These are phyloP conservation scores for Watsonalla binaria DNA, from an alignment of 2,888 invertebrate genomes.

Conservation along the genomic window DNA sequence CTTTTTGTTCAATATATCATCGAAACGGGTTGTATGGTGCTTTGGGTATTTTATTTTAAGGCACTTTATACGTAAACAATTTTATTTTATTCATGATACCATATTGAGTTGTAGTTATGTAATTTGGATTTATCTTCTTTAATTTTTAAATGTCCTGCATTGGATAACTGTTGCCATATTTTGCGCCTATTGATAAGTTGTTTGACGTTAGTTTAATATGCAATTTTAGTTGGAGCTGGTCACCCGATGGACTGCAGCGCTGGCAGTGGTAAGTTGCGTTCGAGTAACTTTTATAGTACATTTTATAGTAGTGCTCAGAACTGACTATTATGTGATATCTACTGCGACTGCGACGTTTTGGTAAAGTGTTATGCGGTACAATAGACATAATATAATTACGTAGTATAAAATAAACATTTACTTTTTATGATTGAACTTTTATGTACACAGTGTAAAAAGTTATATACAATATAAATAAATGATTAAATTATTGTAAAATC, in stretches of 20 bases:
- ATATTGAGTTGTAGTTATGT: background rate
- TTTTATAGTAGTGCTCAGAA: conserved; percentile 44
- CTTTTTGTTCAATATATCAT: conserved; percentile 4
- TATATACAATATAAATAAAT: conserved; percentile 27
- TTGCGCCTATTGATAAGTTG: background rate
- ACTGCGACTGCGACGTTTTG: conserved; percentile 26
- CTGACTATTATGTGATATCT: conserved; percentile 18
- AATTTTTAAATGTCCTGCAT: background rate
- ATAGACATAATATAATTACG: conserved; percentile 18
- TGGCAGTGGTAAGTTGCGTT: conserved; percentile 58
- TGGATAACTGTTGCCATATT: background rate
- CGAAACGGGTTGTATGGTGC: background rate
- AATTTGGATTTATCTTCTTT: background rate
- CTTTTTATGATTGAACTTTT: conserved; percentile 21
- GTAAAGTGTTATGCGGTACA: conserved; percentile 33
- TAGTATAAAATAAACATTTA: conserved; percentile 7
- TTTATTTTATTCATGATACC: conserved; percentile 7
- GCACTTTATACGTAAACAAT: conserved; percentile 6
- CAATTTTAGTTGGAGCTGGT: conserved; percentile 61
- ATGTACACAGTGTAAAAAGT: conserved; percentile 42
- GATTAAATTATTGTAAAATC: conserved; percentile 40
- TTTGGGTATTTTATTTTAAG: conserved; percentile 7
- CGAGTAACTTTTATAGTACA: conserved; percentile 62
- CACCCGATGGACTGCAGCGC: conserved; percentile 17
- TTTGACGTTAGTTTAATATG: conserved; percentile 9